Evolutionary conservation across 2,797 vertebrate species (phyloP).

Genomic region (Protosalanx chinensis): DNA sequence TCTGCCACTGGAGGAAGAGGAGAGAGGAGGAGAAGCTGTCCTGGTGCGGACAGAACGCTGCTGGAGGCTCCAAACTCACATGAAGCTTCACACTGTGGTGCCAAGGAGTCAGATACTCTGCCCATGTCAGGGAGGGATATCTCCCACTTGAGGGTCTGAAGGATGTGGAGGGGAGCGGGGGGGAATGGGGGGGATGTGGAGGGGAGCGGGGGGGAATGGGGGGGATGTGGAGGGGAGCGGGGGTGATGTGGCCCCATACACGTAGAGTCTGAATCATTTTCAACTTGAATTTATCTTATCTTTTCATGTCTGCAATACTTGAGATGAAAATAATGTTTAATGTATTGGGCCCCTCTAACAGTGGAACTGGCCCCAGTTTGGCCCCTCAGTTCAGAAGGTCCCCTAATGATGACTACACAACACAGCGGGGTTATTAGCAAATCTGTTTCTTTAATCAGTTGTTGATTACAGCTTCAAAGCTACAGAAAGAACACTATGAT

Average conservation of each 20-base stretch:
- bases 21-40: conserved; percentile 85
- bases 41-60: conserved; percentile 84
- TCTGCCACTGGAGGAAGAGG: conserved; percentile 94
- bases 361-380: too few species aligned
- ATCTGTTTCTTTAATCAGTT: conserved; percentile 38
- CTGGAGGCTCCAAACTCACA: conserved; percentile 66
- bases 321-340: too few species aligned
- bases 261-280: too few species aligned
- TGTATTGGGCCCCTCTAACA: too few species aligned
- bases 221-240: too few species aligned
- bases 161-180: too few species aligned
- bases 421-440: conserved; percentile 10
- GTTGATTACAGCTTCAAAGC: conserved; percentile 24
- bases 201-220: too few species aligned
- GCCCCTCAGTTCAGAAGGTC: background rate
- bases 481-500: conserved; percentile 24
- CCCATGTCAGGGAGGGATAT: background rate
- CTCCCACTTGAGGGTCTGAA: background rate
- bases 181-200: too few species aligned
- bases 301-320: background rate
- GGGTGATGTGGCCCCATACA: too few species aligned
- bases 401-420: conserved; percentile 1
- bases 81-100: conserved; percentile 40
- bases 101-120: conserved; percentile 20
- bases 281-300: conserved; percentile 10